These are phyloP conservation scores for Drosophila seclusa DNA, from an alignment of 2,888 invertebrate genomes.

Conservation along the genomic window DNA sequence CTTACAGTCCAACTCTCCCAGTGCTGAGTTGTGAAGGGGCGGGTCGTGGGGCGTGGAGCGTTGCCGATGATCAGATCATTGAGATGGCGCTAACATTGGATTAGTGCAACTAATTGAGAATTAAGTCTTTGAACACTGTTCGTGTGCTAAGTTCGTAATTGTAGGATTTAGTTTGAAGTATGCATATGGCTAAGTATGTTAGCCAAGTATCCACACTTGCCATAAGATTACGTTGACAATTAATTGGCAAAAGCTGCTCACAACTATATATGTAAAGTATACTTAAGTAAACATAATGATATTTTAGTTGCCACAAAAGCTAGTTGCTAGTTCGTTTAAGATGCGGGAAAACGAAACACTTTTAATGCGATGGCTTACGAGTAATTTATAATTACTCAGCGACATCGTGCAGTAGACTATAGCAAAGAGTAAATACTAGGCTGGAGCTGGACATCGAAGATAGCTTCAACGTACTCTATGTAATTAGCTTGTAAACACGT, in stretches of 20 bases:
- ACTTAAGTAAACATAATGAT: constrained; percentile 31
- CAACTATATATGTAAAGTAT: constrained; percentile 8
- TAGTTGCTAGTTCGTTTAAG: background rate
- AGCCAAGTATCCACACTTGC: constrained; percentile 13
- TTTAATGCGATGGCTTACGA: constrained; percentile 21
- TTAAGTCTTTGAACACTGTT: constrained; percentile 75
- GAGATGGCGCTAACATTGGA: constrained; percentile 49
- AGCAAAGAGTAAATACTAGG: background rate
- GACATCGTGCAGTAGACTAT: constrained; percentile 4
- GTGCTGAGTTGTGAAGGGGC: background rate
- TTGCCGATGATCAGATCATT: constrained; percentile 68
- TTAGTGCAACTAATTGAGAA: constrained; percentile 73
- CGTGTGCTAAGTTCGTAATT: constrained; percentile 71
- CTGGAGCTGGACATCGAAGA: constrained; percentile 1
- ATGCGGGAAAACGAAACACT: constrained; percentile 17
- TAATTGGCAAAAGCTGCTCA: constrained; percentile 24
- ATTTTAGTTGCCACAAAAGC: constrained; percentile 23
- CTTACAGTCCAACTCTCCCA: constrained; percentile 22
- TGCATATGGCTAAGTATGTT: constrained; percentile 21
- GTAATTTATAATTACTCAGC: constrained; percentile 19
- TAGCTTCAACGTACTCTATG: background rate
- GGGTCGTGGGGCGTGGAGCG: constrained; percentile 4
- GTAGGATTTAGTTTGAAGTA: constrained; percentile 41
- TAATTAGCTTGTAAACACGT: background rate
- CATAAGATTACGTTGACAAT: constrained; percentile 24